Evolutionary conservation across 2,113 vertebrate species (phyloP), one percentile per base, ranked within the genome.

Genomic region (Menura novaehollandiae): DNA sequence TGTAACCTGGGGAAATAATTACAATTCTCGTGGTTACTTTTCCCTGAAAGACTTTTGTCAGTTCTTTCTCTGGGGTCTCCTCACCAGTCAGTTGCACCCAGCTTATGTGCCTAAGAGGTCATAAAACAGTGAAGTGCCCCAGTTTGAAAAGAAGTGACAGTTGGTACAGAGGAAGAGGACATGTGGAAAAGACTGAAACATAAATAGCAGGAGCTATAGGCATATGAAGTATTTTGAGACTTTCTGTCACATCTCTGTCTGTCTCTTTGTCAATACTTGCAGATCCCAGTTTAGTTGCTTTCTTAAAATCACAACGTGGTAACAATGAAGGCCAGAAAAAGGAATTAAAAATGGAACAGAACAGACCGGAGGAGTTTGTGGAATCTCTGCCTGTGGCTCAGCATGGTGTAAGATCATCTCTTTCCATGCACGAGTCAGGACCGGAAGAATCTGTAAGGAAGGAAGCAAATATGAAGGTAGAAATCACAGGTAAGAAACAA

Each of bases 271-370:
- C 72, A 93, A 92, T 94, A 64, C 82, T 97, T 95, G 78, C 96
- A 99, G 99, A 99, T 98, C 98, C 99, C 60, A 97, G 96, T 96
- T 94, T 99, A 84, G 98, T 99, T 87, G 98, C 99, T 85, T 99
- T 99, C 95, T 96, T 99, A 83, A 98, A 97, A 96, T 98, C 99
- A 90, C 97, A 71, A 26, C 95, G 95, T 89, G 22, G 6, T 62
- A 71, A 78, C 75, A 69, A 4, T 18, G 66, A 91, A 96, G 95
- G 91, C 74, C 95, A 96, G 97, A 92, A 96, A 75, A 95, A 85
- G 43, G 78, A 94, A 60, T 86, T 96, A 33, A 72, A 92, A 95
- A 72, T n/a, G 35, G 74, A 97, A 85, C 87, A 68, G 49, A 96
- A 84, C 77, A 97, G 33, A 73, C 33, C 2, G 5, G 85, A 78